Evolutionary conservation across 2,797 vertebrate species (phyloP).

Genomic region (Sebastes hopkinsi): DNA sequence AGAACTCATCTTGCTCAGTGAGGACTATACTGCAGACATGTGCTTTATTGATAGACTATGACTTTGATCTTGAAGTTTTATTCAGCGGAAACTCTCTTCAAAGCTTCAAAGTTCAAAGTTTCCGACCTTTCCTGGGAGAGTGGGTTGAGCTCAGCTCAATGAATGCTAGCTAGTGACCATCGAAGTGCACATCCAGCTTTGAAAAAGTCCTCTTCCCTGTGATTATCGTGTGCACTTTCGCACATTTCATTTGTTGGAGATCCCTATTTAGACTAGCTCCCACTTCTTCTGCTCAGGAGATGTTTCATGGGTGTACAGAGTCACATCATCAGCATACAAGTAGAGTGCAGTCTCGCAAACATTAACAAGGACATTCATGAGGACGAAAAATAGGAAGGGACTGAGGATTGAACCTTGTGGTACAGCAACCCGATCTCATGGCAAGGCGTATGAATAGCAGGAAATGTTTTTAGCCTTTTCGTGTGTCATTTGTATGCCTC

Average conservation of each 20-base stretch:
- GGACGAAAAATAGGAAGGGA: neutral
- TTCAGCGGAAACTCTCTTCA: neutral
- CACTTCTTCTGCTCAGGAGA: neutral
- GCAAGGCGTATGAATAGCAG: neutral
- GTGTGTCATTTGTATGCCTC: neutral
- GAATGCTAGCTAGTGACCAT: neutral
- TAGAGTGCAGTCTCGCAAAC: neutral
- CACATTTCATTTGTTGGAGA: neutral
- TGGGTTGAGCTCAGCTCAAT: neutral
- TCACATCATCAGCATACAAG: neutral
- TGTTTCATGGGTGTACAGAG: neutral
- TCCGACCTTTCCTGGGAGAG: neutral
- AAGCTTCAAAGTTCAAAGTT: neutral
- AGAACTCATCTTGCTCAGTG: neutral
- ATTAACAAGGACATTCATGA: neutral
- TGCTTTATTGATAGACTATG: neutral
- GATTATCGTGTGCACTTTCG: neutral
- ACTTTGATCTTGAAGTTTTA: neutral
- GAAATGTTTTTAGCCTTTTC: neutral
- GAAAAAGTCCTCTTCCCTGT: neutral
- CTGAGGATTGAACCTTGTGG: neutral
- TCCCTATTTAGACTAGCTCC: neutral
- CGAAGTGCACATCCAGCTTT: neutral
- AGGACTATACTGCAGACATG: neutral
- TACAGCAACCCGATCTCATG: neutral